phyloP scores from a whole-genome alignment of 2,113 vertebrate genomes.

The Condylura cristata region DNA sequence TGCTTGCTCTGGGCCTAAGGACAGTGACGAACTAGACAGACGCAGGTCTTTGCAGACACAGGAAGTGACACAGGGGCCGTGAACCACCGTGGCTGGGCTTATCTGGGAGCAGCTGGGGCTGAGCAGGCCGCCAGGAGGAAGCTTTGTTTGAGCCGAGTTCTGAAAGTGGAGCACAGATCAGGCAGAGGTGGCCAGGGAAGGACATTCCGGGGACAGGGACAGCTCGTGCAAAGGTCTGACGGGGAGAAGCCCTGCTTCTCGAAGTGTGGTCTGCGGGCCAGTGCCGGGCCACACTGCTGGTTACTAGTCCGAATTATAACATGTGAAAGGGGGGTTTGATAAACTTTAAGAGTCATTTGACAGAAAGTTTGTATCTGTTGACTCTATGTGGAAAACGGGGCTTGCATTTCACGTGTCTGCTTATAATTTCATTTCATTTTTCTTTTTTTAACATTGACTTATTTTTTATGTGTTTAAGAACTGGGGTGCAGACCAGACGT shows the following conservation, averaged over 20 bases:
- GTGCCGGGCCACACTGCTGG: background rate
- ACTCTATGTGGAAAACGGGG: background rate
- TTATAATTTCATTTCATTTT: background rate
- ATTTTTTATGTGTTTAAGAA: too few species aligned
- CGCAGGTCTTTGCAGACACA: background rate
- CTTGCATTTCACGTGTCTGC: background rate
- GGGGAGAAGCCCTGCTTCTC: background rate
- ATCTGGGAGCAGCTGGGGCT: background rate
- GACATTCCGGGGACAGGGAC: background rate
- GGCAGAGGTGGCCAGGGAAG: background rate
- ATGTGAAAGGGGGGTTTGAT: background rate
- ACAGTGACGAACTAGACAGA: background rate
- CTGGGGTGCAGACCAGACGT: too few species aligned
- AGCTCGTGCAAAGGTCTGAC: background rate
- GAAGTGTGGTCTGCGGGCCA: background rate
- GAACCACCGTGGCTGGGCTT: background rate
- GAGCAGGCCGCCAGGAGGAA: background rate
- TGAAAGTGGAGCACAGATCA: background rate
- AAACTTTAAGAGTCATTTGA: background rate
- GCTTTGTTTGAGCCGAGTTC: background rate
- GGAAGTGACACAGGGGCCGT: background rate
- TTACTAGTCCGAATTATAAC: background rate
- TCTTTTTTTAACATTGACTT: too few species aligned
- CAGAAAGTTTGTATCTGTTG: background rate
- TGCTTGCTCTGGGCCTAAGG: background rate